Evolutionary conservation across 1,140 invertebrate genomes (phyloP).

Genomic region (Choristoneura fumiferana): DNA sequence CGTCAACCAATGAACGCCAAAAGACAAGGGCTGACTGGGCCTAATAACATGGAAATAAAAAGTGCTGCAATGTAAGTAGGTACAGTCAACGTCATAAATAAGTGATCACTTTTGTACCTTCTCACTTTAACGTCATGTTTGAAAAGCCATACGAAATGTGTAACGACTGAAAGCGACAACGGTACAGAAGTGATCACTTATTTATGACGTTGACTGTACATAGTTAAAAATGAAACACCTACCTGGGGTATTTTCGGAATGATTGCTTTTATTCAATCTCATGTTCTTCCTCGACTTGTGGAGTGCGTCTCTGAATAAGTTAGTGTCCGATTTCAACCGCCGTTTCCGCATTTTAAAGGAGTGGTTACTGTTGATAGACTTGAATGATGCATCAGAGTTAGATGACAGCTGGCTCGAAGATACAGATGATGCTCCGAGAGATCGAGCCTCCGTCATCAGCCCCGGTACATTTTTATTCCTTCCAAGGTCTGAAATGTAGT

Average conservation of each 20-base stretch:
- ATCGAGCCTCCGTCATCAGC: slow-evolving; percentile 33
- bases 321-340: slow-evolving; percentile 58
- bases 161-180: too few species aligned
- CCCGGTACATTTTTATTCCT: not conserved
- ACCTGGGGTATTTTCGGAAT: slow-evolving; percentile 46
- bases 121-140: too few species aligned
- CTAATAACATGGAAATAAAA: too few species aligned
- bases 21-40: too few species aligned
- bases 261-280: slow-evolving; percentile 34
- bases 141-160: too few species aligned
- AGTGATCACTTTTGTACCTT: too few species aligned
- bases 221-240: slow-evolving; percentile 16
- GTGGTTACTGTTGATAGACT: slow-evolving; percentile 60
- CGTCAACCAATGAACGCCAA: too few species aligned
- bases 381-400: slow-evolving; percentile 62
- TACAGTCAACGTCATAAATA: too few species aligned
- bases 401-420: slow-evolving; percentile 47
- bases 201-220: too few species aligned
- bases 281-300: slow-evolving; percentile 44
- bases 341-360: slow-evolving; percentile 63
- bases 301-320: slow-evolving; percentile 55
- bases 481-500: slow-evolving; percentile 1
- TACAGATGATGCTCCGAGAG: slow-evolving; percentile 22
- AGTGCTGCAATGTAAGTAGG: too few species aligned
- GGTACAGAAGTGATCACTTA: too few species aligned